Evolutionary conservation across 2,113 vertebrate species (phyloP).

Genomic region (Toxotes jaculatrix): DNA sequence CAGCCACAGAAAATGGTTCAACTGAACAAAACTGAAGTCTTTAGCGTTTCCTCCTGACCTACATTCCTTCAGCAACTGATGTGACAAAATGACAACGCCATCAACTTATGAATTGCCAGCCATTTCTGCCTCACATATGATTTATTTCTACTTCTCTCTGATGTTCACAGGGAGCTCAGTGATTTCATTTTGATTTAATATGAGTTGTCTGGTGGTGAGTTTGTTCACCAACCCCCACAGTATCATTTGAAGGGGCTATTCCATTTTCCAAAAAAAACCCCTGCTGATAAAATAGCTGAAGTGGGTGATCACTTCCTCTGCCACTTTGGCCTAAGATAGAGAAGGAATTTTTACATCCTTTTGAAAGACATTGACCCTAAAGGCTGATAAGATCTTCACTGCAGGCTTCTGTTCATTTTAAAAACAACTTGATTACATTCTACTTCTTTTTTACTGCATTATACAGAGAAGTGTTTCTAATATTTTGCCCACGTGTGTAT

Average conservation of each 20-base stretch:
- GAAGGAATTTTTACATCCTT: conserved; percentile 3
- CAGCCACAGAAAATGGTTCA: conserved; percentile 55
- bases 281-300: conserved; percentile 24
- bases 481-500: too few relatives aligned
- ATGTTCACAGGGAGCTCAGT: neutral
- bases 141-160: neutral
- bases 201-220: neutral
- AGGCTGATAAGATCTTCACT: neutral
- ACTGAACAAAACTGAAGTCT: conserved; percentile 28
- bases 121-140: neutral
- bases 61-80: conserved; percentile 12
- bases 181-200: neutral
- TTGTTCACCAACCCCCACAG: neutral
- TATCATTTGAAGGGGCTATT: conserved; percentile 11
- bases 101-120: neutral
- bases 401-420: neutral
- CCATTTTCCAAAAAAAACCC: neutral
- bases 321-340: conserved; percentile 35
- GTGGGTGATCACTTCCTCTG: conserved; percentile 10
- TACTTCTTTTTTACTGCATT: neutral
- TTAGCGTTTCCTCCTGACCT: conserved; percentile 33
- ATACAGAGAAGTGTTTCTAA: too few relatives aligned
- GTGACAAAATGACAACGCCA: neutral
- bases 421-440: neutral
- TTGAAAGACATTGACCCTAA: neutral